Percentiles rank a stretch among this genome's conserved stretches.
phyloP scores from a whole-genome alignment of 2,113 vertebrate genomes.

The Corapipo altera region DNA sequence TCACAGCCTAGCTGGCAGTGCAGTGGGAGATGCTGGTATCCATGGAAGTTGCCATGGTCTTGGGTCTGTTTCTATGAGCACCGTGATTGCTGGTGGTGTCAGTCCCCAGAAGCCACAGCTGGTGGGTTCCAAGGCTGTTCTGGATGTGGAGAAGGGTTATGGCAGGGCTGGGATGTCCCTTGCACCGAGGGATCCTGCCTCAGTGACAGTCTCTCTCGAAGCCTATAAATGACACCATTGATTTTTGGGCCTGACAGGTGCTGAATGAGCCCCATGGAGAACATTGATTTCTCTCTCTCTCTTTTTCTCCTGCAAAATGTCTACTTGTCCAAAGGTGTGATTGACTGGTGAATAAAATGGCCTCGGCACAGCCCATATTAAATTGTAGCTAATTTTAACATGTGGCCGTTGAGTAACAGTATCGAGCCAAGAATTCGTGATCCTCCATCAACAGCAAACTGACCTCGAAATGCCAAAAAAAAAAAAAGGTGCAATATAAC shows the following conservation, averaged over 20 bases:
- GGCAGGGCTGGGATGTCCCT: neutral
- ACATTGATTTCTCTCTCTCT: constrained; percentile 2
- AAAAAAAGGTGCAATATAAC: rapidly evolving
- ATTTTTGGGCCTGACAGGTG: constrained; percentile 12
- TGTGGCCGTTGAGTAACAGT: neutral
- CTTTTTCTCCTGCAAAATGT: neutral
- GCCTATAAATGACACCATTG: neutral
- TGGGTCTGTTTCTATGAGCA: neutral
- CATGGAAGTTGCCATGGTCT: rapidly evolving
- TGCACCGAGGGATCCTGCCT: neutral
- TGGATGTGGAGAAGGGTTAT: neutral
- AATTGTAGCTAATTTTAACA: neutral
- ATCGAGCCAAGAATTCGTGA: neutral
- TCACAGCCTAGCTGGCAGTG: rapidly evolving
- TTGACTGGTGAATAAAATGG: neutral
- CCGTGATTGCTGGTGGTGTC: neutral
- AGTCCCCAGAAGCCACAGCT: neutral
- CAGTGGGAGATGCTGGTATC: neutral
- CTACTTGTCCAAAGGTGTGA: neutral
- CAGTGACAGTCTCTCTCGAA: rapidly evolving
- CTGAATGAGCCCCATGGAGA: neutral
- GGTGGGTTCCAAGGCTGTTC: neutral
- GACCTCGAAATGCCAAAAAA: neutral
- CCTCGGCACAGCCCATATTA: neutral
- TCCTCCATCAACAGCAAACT: neutral